Conservation (phyloP, 2,888 invertebrate genomes). For the Apomyelois bistriatella region DNA sequence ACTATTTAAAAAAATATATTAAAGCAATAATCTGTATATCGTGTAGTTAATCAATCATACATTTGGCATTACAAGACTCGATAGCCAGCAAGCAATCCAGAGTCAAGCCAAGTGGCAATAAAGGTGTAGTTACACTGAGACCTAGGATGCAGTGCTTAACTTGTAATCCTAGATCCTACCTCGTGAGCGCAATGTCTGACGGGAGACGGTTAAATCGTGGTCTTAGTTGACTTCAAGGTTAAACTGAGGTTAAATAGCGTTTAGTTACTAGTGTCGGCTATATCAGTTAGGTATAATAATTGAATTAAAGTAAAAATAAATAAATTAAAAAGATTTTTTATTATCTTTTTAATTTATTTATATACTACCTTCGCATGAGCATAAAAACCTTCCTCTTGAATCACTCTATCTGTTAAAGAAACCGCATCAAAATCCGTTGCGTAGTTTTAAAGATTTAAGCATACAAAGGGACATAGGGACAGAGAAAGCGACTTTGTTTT, state of each 20-base stretch:
- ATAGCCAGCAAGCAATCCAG: neutral
- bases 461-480: no score
- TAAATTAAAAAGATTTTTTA: no score
- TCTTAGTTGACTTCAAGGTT: constrained; percentile 5
- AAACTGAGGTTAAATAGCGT: neutral
- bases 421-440: no score
- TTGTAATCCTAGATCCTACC: constrained; percentile 2
- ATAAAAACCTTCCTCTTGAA: no score
- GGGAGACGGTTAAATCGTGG: constrained; percentile 1
- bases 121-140: constrained; percentile 1
- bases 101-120: neutral
- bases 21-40: no score
- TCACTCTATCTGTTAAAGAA: no score
- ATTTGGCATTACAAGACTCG: neutral
- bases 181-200: constrained; percentile 3
- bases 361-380: no score
- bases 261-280: neutral
- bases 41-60: neutral
- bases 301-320: no score
- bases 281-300: neutral
- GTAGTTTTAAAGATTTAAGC: no score
- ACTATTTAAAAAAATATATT: no score
- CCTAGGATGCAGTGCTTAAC: constrained; percentile 5
- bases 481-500: no score
- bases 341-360: no score